Evolutionary conservation across 2,113 vertebrate species (phyloP), one percentile per base, ranked within the genome.

Genomic region (Meles meles): DNA sequence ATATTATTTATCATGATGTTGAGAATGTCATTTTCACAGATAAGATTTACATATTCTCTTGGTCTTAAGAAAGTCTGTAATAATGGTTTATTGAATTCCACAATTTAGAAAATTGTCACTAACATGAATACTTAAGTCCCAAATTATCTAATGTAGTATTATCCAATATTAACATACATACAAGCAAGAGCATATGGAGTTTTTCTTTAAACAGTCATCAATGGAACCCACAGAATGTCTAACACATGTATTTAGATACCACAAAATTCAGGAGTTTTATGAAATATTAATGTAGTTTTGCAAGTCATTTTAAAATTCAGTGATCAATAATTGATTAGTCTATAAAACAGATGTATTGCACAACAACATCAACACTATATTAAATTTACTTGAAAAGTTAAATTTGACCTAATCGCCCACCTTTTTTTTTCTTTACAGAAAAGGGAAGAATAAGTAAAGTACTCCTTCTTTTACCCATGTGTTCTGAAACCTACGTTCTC

Each of bases 251-350:
- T 97, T 98, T 94, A 96, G 95, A 97, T 96, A 95, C 65, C 59
- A 94, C 86, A 88, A 96, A 98, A 98, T 98, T 98, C 96, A 98
- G 90, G 83, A 96, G 71, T 74, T 96, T 98, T 84, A 98, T 99
- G 69, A 96, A 99, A 98, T 98, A 98, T 99, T 98, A 98, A 98
- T 98, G 29, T 27, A 37, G 44, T 92, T 97, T 98, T 0, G 1
- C 81, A 98, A 98, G 87, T 97, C 96, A 98, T 98, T 98, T 98
- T 98, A 98, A 98, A 98, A 98, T 98, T 98, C 92, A 96, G 96
- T 97, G 57, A 90, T 98, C 97, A 99, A 98, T 99, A 98, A 99
- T 98, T 99, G 52, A 99, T 55, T 88, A 98, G 61, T 97, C 97
- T 97, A 96, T 98, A 98, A 98, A 98, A 94, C 96, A 98, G 96